Evolutionary conservation across 2,888 invertebrate species (phyloP), one percentile per base, ranked within the genome.

Genomic region (Anorthoa munda): DNA sequence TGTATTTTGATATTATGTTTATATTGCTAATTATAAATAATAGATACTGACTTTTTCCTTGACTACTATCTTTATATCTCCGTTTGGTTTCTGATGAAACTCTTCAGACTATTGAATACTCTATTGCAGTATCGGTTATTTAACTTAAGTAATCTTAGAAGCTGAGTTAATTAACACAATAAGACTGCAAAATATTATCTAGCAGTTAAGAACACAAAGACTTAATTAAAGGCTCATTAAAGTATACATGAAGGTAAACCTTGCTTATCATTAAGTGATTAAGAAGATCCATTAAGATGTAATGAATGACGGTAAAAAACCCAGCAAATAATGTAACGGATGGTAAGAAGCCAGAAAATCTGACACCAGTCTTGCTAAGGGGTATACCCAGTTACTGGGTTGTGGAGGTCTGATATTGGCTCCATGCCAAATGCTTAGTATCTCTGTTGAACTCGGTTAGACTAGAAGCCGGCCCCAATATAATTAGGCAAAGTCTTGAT

Each of bases 1-100:
- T 51, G 46, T 65, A 45, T 79, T 79, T 65, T 60, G 45, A 70
- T 67, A 72, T 63, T 53, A 51, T 39, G 55, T 67, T 70, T 71
- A 82, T 48, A 53, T 56, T 26, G 23, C 18, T 56, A 59, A 66
- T 55, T 64, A 60, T 72, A 46, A 72, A 63, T 55, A 66, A 23
- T 53, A 31, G 7, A 7, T 7, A 51, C 12, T 39, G 46, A 18
- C 21, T 46, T 63, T 65, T 69, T 59, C 66, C 55, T 66, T 66
- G 23, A 55, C 21, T 31, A 21, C 3, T 64, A 31, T 21, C 17
- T 55, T 11, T n/a, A 26, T 23, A 12, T 23, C 48, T 17, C 9
- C 46, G 23, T 39, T 2, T 39, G 26, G 55, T 45, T 71, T 60
- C 64, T 82, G 70, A 56, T 77, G 58, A 59, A 77, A 77, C n/a